Percentiles rank a stretch among this genome's conserved stretches.
These are phyloP conservation scores for Pangasianodon hypophthalmus DNA, from an alignment of 2,113 vertebrate genomes.

Conservation along the genomic window DNA sequence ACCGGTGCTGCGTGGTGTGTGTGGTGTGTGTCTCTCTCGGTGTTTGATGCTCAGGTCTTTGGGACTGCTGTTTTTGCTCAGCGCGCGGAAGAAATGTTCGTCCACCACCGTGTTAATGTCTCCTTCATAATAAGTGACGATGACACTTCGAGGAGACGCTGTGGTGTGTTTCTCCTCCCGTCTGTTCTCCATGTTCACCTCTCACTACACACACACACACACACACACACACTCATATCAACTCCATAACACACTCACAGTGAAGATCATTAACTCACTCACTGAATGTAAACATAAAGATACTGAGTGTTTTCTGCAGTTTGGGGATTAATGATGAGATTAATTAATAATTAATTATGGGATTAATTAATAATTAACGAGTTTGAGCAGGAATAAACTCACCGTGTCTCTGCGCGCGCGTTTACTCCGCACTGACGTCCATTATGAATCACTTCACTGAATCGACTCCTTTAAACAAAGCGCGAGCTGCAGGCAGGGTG, in stretches of 20 bases:
- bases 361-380: too few species aligned
- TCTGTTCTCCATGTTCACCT: slow-evolving; percentile 30
- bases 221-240: not conserved
- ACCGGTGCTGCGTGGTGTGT: slow-evolving; percentile 29
- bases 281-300: not conserved
- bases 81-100: slow-evolving; percentile 84
- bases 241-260: not conserved
- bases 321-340: not conserved
- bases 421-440: not conserved
- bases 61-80: slow-evolving; percentile 72
- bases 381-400: not conserved
- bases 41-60: slow-evolving; percentile 67
- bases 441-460: not conserved
- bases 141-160: slow-evolving; percentile 71
- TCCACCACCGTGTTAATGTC: slow-evolving; percentile 82
- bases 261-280: not conserved
- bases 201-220: not conserved
- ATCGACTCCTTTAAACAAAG: not conserved
- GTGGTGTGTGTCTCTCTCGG: slow-evolving; percentile 33
- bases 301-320: not conserved
- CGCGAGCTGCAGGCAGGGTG: too few species aligned
- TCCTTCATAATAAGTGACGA: slow-evolving; percentile 85
- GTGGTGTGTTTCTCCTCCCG: slow-evolving; percentile 67
- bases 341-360: too few species aligned
- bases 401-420: not conserved